Base-by-base conservation (phyloP, 2,113 vertebrate species). In the Collichthys lucidus region DNA sequence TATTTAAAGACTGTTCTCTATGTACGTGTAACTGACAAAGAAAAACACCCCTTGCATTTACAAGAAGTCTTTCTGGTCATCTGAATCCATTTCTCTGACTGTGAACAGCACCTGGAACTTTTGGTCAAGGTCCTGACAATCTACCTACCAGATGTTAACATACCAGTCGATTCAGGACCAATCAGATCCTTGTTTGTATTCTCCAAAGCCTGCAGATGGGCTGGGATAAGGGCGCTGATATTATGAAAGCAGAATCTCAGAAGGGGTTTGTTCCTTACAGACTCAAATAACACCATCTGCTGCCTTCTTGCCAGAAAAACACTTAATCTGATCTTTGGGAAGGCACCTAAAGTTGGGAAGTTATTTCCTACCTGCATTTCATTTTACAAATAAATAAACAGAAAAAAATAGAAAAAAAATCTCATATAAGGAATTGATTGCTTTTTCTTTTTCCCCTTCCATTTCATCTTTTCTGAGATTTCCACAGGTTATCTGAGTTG, bases 81-180 rank as follows among this genome's bases (percentile, higher is more conserved):
- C 24, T 50, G 20, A 74, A 49, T 46, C 14, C 49, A 71, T 77
- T 68, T 71, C 17, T 83, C 59, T 55, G 49, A 67, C 49, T 52
- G 22, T 67, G 47, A 80, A 24, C 76, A 65, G 57, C 82, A 88
- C 70, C 83, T 78, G 49, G 66, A n/a, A 56, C 2, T 2, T 81
- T 83, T 74, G 20, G 70, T 81, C 57, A 74, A 52, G 71, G 61
- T 50, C 40, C 53, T 71, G 76, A 84, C 56, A 87, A 68, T 64
- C 65, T 49, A 83, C 49, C 74, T 59, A 70, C 64, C 82, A 86
- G 63, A 87, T 87, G 84, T 72, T 66, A 70, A 53, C 53, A 82
- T 56, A 72, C 78, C 68, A 74, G 49, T 16, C 47, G 35, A 67
- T 53, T 80, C 47, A 57, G 47, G 12, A 72, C 79, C 83, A 72